Evolutionary conservation across 2,888 invertebrate genomes (phyloP).

Genomic region (Hofmannophila pseudospretella): DNA sequence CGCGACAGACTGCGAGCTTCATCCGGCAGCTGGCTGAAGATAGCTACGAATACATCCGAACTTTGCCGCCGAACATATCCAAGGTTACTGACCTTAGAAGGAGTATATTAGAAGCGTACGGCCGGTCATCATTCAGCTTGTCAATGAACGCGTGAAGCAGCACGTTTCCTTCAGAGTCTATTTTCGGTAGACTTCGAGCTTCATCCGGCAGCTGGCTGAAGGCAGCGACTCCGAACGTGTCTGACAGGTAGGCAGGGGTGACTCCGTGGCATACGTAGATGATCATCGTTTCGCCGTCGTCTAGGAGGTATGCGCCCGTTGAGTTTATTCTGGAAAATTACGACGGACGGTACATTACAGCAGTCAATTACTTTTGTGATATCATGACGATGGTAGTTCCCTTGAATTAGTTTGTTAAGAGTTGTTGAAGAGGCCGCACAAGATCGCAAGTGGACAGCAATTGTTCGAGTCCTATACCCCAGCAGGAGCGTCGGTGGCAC

Average conservation of each 20-base stretch:
- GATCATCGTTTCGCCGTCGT: constrained; percentile 89
- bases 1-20: constrained; percentile 88
- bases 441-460: too few species aligned
- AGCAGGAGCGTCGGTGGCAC: too few species aligned
- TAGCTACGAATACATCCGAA: constrained; percentile 84
- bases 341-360: too few species aligned
- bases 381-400: too few species aligned
- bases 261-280: constrained; percentile 91
- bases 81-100: constrained; percentile 83
- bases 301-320: constrained; percentile 93
- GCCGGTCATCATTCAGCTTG: constrained; percentile 90
- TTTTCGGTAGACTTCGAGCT: constrained; percentile 85
- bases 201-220: constrained; percentile 87
- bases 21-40: constrained; percentile 85
- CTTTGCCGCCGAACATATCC: neutral
- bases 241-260: constrained; percentile 84
- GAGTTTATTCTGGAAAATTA: constrained; percentile 80
- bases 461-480: too few species aligned
- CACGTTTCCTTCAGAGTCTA: constrained; percentile 86
- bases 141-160: constrained; percentile 88
- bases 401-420: too few species aligned
- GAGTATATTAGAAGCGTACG: constrained; percentile 86
- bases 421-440: too few species aligned
- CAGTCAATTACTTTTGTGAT: too few species aligned
- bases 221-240: constrained; percentile 86